Evolutionary conservation across 2,888 invertebrate genomes (phyloP), one percentile per base, ranked within the genome.

Genomic region (Zele albiditarsus): DNA sequence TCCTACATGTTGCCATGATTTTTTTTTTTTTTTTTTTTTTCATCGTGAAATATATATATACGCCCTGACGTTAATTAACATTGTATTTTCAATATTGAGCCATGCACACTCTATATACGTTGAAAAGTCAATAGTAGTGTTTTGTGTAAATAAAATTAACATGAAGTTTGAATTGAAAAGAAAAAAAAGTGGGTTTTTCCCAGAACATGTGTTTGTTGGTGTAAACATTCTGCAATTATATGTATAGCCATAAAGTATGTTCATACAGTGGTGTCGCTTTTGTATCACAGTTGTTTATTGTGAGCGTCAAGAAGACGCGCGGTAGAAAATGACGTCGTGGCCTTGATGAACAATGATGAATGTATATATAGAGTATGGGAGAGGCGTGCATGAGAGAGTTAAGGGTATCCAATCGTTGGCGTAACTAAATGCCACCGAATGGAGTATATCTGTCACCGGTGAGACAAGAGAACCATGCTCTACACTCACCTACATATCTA

Each of bases 391-490:
- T 4, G 16, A 16, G 33, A 73, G 72, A 74, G 69, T 74, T 71
- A 74, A 75, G 80, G 81, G 77, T 83, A 12, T 12, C 38, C 12
- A 38, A 84, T 84, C 83, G 83, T 82, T 84, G 82, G 82, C 83
- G 82, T 84, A 84, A 84, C 83, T 79, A 85, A 85, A 83, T 73
- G 80, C 80, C 80, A 80, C 76, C 77, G 74, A 84, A 84, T 82
- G 63, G 76, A 49, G 71, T 53, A 57, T 70, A 65, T 74, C 60
- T 78, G 80, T 79, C 80, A 77, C 77, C 78, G 71, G n/a, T 20
- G 46, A 76, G 74, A 74, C 74, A 75, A 72, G 58, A 31, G 57
- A 78, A 72, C 31, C 68, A 68, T 72, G 63, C 73, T 67, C 65
- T 49, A 58, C 58, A 38, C 60, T 49, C 27, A 46, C 69, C n/a